These are phyloP conservation scores for Syncerus caffer DNA, from an alignment of 2,797 vertebrate species.

Conservation along the genomic window DNA sequence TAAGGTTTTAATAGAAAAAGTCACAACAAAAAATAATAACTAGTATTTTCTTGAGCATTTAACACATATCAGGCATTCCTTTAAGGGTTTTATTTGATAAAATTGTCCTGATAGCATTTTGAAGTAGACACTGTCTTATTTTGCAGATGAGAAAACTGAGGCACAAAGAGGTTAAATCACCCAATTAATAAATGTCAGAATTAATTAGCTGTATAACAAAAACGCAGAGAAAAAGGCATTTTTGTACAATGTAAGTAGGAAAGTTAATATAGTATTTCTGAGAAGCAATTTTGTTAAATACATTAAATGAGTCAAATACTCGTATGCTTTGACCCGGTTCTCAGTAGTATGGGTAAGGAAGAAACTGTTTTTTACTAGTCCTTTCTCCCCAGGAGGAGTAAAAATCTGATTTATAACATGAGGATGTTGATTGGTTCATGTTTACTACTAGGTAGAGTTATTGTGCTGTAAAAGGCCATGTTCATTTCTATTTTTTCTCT, in stretches of 20 bases:
- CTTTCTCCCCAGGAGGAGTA: neutral
- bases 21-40: neutral
- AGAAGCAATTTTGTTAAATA: neutral
- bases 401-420: neutral
- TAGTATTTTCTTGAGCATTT: neutral
- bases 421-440: neutral
- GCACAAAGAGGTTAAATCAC: neutral
- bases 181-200: neutral
- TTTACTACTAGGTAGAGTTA: neutral
- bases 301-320: neutral
- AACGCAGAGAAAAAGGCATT: neutral
- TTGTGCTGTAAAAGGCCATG: neutral
- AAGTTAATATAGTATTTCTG: neutral
- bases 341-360: neutral
- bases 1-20: neutral
- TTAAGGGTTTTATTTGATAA: neutral
- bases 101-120: neutral
- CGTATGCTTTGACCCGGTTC: neutral
- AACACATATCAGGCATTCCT: neutral
- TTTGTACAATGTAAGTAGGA: neutral
- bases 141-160: neutral
- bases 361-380: neutral
- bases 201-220: neutral
- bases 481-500: neutral
- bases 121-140: neutral